Evolutionary conservation across 2,113 vertebrate species (phyloP).

Genomic region (Monarcha castaneiventris): DNA sequence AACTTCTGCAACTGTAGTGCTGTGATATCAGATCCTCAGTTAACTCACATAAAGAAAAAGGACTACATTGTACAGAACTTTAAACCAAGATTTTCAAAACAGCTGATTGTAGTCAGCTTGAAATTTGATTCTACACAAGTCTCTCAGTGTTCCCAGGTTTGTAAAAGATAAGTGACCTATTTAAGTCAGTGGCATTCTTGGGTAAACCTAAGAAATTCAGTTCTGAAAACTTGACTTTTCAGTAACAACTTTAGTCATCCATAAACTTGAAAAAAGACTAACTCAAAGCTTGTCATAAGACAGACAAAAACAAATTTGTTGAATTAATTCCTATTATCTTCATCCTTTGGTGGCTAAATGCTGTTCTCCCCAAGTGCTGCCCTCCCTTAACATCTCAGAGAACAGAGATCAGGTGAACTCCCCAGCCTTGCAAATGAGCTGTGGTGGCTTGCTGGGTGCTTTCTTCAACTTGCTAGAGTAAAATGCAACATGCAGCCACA

Average conservation of each 20-base stretch:
- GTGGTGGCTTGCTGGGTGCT: not conserved
- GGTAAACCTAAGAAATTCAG: not conserved
- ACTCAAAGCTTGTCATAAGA: not conserved
- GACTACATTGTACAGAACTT: not conserved
- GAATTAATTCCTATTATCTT: not conserved
- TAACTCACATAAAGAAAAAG: not conserved
- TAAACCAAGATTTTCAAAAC: not conserved
- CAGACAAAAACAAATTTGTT: not conserved
- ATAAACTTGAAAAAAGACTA: not conserved
- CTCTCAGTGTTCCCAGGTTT: not conserved
- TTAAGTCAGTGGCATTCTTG: not conserved
- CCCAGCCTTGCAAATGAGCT: not conserved
- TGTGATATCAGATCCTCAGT: not conserved
- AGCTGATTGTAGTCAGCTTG: not conserved
- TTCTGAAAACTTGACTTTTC: not conserved
- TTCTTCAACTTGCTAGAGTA: not conserved
- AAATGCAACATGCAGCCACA: fast-evolving
- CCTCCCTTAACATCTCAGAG: not conserved
- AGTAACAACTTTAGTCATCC: not conserved
- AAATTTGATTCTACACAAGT: not conserved
- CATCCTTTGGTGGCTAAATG: not conserved
- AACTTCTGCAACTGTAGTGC: not conserved
- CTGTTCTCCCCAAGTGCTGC: fast-evolving
- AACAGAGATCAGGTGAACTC: not conserved
- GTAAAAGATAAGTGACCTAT: not conserved